Evolutionary conservation across 2,113 vertebrate species (phyloP).

Genomic region (Lutjanus erythropterus): DNA sequence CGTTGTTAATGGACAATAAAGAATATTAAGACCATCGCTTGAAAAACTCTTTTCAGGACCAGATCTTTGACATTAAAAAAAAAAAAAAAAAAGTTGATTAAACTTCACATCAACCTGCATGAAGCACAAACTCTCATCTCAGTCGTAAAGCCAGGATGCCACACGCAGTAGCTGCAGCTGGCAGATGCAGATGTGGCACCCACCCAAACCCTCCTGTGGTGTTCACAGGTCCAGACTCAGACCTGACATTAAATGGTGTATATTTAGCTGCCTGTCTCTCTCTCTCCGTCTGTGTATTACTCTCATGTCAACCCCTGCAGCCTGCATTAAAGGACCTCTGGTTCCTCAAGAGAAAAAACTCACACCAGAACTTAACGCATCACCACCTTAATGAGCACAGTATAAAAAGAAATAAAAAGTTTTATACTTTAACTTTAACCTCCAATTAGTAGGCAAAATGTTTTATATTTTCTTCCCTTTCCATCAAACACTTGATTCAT

Average conservation of each 20-base stretch:
- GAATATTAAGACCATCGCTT: not conserved
- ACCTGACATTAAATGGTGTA: constrained; percentile 30
- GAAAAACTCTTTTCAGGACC: not conserved
- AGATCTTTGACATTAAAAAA: not conserved
- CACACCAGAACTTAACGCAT: not conserved
- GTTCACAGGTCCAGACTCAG: constrained; percentile 10
- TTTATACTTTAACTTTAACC: not conserved
- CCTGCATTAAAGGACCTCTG: constrained; percentile 1
- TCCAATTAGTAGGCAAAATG: not conserved
- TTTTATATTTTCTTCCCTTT: too few species aligned
- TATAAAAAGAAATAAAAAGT: not conserved
- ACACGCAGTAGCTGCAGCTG: constrained; percentile 5
- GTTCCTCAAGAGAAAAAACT: not conserved
- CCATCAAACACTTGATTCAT: too few species aligned
- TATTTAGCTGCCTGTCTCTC: constrained; percentile 9
- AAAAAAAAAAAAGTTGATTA: not conserved
- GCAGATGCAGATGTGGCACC: constrained; percentile 20
- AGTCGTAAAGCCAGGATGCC: constrained; percentile 10
- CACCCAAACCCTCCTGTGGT: constrained; percentile 14
- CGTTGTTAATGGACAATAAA: not conserved
- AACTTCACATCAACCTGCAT: not conserved
- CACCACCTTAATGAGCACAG: not conserved
- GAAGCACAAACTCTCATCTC: not conserved
- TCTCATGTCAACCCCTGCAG: constrained; percentile 5
- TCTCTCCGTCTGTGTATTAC: not conserved